Conservation (phyloP, 2,888 invertebrate genomes). For the Drosophila suboccidentalis region DNA sequence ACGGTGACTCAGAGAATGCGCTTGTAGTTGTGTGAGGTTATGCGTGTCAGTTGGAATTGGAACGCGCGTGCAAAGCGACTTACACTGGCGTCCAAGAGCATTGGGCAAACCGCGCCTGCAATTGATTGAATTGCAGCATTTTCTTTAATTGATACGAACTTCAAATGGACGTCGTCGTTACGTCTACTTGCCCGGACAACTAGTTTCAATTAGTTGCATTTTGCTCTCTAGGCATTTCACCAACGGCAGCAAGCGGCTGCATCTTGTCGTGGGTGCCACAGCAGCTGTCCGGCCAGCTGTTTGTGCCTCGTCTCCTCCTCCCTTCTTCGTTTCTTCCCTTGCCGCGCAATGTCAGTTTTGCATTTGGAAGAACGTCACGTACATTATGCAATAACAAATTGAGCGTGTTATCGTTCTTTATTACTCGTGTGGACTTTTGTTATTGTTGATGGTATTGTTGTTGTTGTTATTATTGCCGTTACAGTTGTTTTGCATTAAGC, state of each 20-base stretch:
- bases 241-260: conserved; percentile 9
- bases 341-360: conserved; percentile 64
- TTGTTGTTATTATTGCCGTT: conserved; percentile 44
- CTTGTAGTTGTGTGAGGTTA: conserved; percentile 76
- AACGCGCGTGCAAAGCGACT: conserved; percentile 62
- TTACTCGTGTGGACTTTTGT: conserved; percentile 28
- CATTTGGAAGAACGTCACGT: conserved; percentile 50
- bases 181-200: conserved; percentile 45
- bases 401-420: conserved; percentile 68
- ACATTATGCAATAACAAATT: conserved; percentile 72
- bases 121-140: conserved; percentile 75
- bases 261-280: conserved; percentile 44
- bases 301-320: conserved; percentile 12
- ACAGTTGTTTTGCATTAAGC: conserved; percentile 51
- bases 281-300: conserved; percentile 68
- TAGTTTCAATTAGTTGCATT: conserved; percentile 70
- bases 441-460: conserved; percentile 34
- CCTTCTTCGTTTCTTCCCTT: conserved; percentile 10
- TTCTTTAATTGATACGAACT: conserved; percentile 84
- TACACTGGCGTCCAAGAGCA: conserved; percentile 58
- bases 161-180: conserved; percentile 69
- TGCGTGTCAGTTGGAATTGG: conserved; percentile 73
- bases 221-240: conserved; percentile 53
- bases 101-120: conserved; percentile 29
- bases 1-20: conserved; percentile 73